Percentiles rank a stretch among this genome's conserved stretches.
Conservation (phyloP, 2,797 vertebrate genomes). For the Pristis pectinata region DNA sequence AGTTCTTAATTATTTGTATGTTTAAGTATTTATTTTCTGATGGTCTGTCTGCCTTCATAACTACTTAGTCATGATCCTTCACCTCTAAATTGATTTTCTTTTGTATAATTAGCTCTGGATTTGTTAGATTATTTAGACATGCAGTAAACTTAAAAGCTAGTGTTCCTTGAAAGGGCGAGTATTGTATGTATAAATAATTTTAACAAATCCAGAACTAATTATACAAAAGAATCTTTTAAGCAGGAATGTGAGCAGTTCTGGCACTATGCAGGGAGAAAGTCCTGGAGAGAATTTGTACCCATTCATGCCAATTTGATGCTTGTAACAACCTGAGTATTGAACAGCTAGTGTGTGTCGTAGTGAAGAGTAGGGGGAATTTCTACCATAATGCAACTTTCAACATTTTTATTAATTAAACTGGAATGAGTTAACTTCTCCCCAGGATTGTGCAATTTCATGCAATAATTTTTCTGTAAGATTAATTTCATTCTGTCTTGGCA, state of each 20-base stretch:
- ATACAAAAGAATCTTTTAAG: no score
- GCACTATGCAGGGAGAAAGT: neutral
- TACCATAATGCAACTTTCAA: neutral
- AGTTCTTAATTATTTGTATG: neutral
- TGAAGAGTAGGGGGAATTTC: neutral
- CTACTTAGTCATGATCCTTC: neutral
- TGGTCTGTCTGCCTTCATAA: neutral
- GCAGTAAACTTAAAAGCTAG: no score
- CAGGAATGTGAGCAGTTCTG: neutral
- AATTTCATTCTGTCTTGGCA: neutral
- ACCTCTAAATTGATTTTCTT: neutral
- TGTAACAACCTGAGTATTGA: neutral
- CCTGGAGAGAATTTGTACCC: neutral
- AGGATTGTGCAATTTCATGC: neutral
- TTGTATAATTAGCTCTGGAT: neutral
- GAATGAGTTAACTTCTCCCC: no score
- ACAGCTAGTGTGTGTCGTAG: neutral
- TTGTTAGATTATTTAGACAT: neutral
- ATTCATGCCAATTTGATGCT: neutral
- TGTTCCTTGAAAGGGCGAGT: no score
- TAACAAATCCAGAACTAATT: no score
- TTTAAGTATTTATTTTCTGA: neutral
- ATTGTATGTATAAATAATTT: no score
- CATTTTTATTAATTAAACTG: neutral
- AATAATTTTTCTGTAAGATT: neutral